Base-by-base conservation (phyloP, 2,888 invertebrate genomes). In the Toxonevra muliebris region DNA sequence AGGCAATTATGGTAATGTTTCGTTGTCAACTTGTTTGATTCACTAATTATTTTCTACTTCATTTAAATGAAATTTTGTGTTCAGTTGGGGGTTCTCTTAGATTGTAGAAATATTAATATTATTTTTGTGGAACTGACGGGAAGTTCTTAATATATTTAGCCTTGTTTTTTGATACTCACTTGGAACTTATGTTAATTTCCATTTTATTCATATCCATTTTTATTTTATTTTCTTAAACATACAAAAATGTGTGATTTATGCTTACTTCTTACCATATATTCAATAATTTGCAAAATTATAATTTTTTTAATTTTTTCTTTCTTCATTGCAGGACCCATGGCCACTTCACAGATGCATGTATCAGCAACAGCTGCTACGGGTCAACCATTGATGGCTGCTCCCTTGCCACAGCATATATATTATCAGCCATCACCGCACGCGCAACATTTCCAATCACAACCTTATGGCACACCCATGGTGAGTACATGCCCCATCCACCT, bases 301-400 rank as follows among this genome's bases (percentile, higher is more conserved):
- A 59, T 68, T 53, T 55, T 42, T 30, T 12, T 50, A 7, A 17
- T 60, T 19, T 48, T n/a, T 30, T 15, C 30, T 60, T 52, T 11
- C 62, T 52, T 30, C 30, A 17, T 61, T 68, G 0, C 78, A 80
- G 90, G 86, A 75, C 87, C 86, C 30, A 86, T 87, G 83, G 82
- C 85, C 43, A 87, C 90, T 61, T 89, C 91, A 17, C 91, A 93
- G 79, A 92, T 95, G 89, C 94, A 94, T 80, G 93, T 94, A 71
- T 79, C 83, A 42, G 92, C 92, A 66, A 88, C 90, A 42, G 74
- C 83, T 67, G 85, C 85, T 64, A 93, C 94, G 50, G 95, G 95
- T 0, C 95, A 94, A 84, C 95, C 95, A 5, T 87, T 96, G 68
- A 85, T 95, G 77, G 93, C 95, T 52, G 92, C 94, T 20, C 92